A percentile compares a stretch with the other conserved stretches of the same genome.
phyloP scores from a whole-genome alignment of 2,888 invertebrate genomes.

The Melangyna quadrimaculata region DNA sequence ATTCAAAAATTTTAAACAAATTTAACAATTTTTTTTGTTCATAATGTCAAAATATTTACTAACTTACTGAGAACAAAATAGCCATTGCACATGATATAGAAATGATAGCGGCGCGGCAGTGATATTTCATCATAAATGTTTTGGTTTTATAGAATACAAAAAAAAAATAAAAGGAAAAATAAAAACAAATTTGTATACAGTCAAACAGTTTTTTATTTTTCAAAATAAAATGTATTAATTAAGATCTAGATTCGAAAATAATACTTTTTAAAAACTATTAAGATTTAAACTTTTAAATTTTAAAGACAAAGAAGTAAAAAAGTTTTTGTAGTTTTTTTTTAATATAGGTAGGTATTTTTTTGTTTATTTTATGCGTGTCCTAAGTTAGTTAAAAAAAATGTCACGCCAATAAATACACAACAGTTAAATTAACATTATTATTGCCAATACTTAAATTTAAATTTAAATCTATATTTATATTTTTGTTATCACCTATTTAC shows the following conservation, averaged over 20 bases:
- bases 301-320: constrained; percentile 12
- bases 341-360: not conserved
- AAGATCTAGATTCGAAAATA: constrained; percentile 15
- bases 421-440: constrained; percentile 64
- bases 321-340: not conserved
- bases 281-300: not conserved
- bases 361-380: constrained; percentile 17
- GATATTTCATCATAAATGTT: constrained; percentile 43
- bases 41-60: not conserved
- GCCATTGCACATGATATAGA: not conserved
- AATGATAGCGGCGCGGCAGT: constrained; percentile 49
- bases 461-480: not conserved
- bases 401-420: constrained; percentile 54
- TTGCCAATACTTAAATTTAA: constrained; percentile 62
- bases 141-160: not conserved
- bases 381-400: constrained; percentile 11
- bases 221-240: constrained; percentile 12
- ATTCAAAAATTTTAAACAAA: not conserved
- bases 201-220: constrained; percentile 37
- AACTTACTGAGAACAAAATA: not conserved
- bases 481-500: constrained; percentile 42
- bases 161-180: not conserved
- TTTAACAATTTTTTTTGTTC: not conserved
- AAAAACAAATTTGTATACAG: constrained; percentile 27
- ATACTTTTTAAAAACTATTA: not conserved